phyloP scores from a whole-genome alignment of 2,888 invertebrate genomes.

The Entomobrya multifasciata region DNA sequence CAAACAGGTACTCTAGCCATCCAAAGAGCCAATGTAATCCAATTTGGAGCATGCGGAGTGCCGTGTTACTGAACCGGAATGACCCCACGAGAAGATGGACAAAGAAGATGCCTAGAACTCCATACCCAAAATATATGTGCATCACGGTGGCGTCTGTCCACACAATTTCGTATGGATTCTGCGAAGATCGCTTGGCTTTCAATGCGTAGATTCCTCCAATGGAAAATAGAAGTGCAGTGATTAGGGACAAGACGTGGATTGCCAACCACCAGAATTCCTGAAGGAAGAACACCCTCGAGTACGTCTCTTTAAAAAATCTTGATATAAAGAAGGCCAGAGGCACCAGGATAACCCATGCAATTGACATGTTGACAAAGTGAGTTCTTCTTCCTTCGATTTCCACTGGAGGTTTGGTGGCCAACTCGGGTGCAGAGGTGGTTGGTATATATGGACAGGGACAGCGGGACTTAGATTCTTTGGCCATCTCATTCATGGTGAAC shows the following conservation, averaged over 20 bases:
- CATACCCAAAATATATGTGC: slow-evolving; percentile 53
- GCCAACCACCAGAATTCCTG: slow-evolving; percentile 73
- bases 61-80: slow-evolving; percentile 21
- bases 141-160: slow-evolving; percentile 8
- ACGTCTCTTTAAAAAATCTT: slow-evolving; percentile 69
- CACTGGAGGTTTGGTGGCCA: slow-evolving; percentile 21
- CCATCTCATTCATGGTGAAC: background rate
- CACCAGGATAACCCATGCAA: slow-evolving; percentile 58
- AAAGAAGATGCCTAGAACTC: slow-evolving; percentile 9
- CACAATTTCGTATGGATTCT: background rate
- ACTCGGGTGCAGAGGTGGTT: slow-evolving; percentile 37
- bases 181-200: slow-evolving; percentile 25
- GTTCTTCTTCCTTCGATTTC: slow-evolving; percentile 59
- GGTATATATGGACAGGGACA: slow-evolving; percentile 54
- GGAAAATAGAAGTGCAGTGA: slow-evolving; percentile 57
- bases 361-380: slow-evolving; percentile 57
- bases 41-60: slow-evolving; percentile 50
- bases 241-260: slow-evolving; percentile 50
- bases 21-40: slow-evolving; percentile 61
- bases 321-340: slow-evolving; percentile 49
- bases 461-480: background rate
- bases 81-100: slow-evolving; percentile 63
- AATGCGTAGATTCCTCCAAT: slow-evolving; percentile 58
- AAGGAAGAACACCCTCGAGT: slow-evolving; percentile 67
- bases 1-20: slow-evolving; percentile 56